Conservation (phyloP, 2,113 vertebrate species). For the Hydrolagus affinis region DNA sequence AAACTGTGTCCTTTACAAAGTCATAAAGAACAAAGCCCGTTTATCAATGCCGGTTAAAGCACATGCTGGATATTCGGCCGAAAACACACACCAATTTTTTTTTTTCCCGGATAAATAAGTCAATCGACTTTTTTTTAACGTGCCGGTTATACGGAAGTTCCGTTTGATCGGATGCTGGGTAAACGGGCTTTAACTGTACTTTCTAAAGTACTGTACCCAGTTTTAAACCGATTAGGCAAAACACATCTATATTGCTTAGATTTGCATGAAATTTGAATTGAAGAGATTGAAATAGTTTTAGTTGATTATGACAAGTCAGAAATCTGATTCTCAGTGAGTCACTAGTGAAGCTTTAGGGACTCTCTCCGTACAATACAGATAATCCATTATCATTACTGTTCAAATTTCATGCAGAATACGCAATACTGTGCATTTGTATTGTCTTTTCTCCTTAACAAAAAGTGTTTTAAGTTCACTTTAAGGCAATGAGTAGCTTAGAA, state of each 20-base stretch:
- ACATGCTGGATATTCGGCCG: too few species aligned
- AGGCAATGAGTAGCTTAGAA: not conserved
- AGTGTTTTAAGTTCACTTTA: not conserved
- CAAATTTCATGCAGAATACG: not conserved
- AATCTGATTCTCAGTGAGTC: not conserved
- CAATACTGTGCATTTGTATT: not conserved
- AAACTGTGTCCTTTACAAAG: too few species aligned
- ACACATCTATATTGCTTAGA: not conserved
- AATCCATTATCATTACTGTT: not conserved
- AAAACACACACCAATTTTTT: too few species aligned
- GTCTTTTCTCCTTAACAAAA: not conserved
- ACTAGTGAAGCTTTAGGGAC: not conserved
- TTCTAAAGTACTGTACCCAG: not conserved
- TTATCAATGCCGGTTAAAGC: too few species aligned
- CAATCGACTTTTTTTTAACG: too few species aligned
- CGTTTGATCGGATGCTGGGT: too few species aligned
- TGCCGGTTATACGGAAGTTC: too few species aligned
- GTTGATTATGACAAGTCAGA: not conserved
- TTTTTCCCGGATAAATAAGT: too few species aligned
- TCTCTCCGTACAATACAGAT: not conserved
- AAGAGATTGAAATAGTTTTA: not conserved
- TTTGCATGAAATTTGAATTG: not conserved
- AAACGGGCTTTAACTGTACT: too few species aligned
- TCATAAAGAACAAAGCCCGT: too few species aligned
- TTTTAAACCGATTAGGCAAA: not conserved